Conservation (phyloP, 1,140 invertebrate genomes). For the Potamilus streckersoni region DNA sequence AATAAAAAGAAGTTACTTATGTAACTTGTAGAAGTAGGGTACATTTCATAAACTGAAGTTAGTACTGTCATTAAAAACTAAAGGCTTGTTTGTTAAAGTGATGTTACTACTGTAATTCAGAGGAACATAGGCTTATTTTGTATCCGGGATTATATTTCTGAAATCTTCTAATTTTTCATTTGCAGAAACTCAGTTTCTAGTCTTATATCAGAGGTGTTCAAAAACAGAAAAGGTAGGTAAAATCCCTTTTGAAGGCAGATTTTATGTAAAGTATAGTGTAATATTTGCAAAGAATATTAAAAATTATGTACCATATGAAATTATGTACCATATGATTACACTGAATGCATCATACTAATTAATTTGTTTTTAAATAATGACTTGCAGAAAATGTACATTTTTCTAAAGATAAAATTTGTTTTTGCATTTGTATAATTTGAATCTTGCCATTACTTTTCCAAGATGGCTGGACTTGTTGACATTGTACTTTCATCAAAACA, state of each 20-base stretch:
- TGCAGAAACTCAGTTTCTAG: constrained; percentile 70
- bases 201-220: constrained; percentile 49
- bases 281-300: background rate
- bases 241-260: background rate
- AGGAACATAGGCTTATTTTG: too few relatives aligned
- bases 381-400: background rate
- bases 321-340: background rate
- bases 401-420: background rate
- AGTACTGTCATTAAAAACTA: too few relatives aligned
- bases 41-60: background rate
- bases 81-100: too few relatives aligned
- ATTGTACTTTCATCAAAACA: too few relatives aligned
- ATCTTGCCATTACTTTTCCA: too few relatives aligned
- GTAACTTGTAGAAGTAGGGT: too few relatives aligned
- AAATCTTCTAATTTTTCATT: constrained; percentile 25
- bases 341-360: background rate
- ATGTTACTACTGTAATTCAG: too few relatives aligned
- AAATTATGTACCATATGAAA: background rate
- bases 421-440: background rate
- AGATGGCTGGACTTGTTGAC: too few relatives aligned
- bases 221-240: constrained; percentile 49
- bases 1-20: too few relatives aligned
- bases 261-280: background rate
- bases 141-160: too few relatives aligned
- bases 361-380: background rate